phyloP scores from a whole-genome alignment of 2,888 invertebrate species.

The Lamellibrachia columna region DNA sequence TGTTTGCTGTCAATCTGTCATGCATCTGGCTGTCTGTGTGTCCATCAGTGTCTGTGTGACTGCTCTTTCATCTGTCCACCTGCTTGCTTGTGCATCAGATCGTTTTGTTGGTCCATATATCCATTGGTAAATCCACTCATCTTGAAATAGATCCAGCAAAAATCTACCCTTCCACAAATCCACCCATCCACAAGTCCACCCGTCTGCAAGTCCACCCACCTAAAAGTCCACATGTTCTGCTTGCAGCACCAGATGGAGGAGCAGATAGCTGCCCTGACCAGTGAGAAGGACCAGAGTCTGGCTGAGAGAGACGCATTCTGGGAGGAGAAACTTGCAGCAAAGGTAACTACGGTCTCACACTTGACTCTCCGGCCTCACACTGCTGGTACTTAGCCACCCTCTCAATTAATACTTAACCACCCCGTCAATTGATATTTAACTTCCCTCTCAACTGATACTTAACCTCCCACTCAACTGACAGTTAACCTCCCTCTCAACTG shows the following conservation, averaged over 20 bases:
- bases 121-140: too few species aligned
- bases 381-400: too few species aligned
- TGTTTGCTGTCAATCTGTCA: neutral
- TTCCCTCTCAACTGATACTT: too few species aligned
- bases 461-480: too few species aligned
- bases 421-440: too few species aligned
- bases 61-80: too few species aligned
- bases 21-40: neutral
- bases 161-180: neutral
- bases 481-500: too few species aligned
- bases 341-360: slow-evolving; percentile 42
- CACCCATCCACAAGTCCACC: neutral
- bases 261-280: slow-evolving; percentile 40
- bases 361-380: neutral
- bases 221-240: neutral
- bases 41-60: too few species aligned
- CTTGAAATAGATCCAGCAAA: too few species aligned
- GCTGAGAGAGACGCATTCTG: slow-evolving; percentile 54
- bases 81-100: too few species aligned
- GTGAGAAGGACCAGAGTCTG: slow-evolving; percentile 49
- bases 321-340: slow-evolving; percentile 48
- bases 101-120: too few species aligned
- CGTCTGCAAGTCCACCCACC: neutral
- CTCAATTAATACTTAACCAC: too few species aligned
- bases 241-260: slow-evolving; percentile 57